Percentiles rank a stretch among this genome's conserved stretches.
phyloP scores from a whole-genome alignment of 92 coral and sea anemone species.

The Hydrozoanthus gracilis region DNA sequence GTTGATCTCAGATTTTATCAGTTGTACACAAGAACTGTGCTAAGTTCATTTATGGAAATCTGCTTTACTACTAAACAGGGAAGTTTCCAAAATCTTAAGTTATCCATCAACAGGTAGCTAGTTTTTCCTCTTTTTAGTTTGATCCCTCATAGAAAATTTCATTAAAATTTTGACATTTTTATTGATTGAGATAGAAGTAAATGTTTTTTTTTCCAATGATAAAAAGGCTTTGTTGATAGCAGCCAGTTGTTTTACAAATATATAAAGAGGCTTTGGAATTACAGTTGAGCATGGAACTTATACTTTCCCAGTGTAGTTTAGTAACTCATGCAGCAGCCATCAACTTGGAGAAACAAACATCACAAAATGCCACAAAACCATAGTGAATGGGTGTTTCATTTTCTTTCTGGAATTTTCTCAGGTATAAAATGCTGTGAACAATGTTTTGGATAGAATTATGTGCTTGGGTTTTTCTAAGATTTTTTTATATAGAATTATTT shows the following conservation, averaged over 20 bases:
- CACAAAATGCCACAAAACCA: conserved; percentile 13
- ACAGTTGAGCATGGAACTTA: not conserved
- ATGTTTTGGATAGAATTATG: not conserved
- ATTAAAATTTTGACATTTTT: conserved; percentile 13
- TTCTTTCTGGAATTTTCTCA: conserved; percentile 34
- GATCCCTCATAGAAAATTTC: conserved; percentile 2
- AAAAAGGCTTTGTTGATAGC: conserved; percentile 27
- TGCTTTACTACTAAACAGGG: not conserved
- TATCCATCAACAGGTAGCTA: conserved; percentile 19
- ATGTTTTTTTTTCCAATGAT: conserved; percentile 8
- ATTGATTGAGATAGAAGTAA: conserved; percentile 8
- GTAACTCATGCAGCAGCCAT: conserved; percentile 8
- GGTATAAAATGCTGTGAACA: not conserved
- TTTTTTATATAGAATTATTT: not conserved
- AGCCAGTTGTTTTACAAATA: conserved; percentile 1
- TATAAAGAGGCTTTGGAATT: conserved; percentile 9
- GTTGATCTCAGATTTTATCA: conserved; percentile 31
- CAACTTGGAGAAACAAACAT: not conserved
- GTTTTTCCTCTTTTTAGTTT: conserved; percentile 29
- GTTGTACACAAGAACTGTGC: conserved; percentile 5
- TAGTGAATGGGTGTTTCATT: conserved; percentile 40
- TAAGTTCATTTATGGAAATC: conserved; percentile 35
- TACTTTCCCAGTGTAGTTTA: not conserved
- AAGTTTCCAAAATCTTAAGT: not conserved
- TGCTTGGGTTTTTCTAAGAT: not conserved